Evolutionary conservation across 2,888 invertebrate species (phyloP).

Genomic region (Hymenopus coronatus): DNA sequence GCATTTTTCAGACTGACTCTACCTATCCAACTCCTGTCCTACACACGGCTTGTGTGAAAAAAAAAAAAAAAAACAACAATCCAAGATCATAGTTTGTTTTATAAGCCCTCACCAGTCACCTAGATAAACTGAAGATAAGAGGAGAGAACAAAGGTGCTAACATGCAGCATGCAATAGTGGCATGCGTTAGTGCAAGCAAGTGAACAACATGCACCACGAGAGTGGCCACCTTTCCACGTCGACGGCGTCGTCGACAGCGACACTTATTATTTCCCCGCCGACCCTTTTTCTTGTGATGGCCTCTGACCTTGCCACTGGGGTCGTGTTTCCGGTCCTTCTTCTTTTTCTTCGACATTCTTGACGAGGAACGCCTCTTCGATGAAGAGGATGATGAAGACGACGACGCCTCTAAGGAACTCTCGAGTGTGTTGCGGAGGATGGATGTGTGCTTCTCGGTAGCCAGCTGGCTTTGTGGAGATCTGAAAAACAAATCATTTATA

Average conservation of each 20-base stretch:
- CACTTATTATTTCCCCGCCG: constrained; percentile 22
- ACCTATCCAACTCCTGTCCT: no score
- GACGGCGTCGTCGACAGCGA: constrained; percentile 16
- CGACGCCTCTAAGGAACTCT: not conserved
- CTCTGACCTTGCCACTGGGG: constrained; percentile 13
- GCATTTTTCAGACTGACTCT: no score
- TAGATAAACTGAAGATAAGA: no score
- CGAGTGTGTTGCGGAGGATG: not conserved
- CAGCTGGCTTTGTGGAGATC: not conserved
- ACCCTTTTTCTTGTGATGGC: constrained; percentile 17
- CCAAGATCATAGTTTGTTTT: no score
- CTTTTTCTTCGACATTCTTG: not conserved
- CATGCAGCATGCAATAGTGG: no score
- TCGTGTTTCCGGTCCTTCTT: not conserved
- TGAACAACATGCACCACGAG: not conserved
- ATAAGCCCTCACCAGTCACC: no score
- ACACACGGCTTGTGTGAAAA: no score
- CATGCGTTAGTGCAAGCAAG: not conserved
- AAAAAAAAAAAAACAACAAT: no score
- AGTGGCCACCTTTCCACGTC: constrained; percentile 23
- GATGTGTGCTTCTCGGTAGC: not conserved
- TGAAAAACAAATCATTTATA: not conserved
- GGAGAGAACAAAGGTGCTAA: no score
- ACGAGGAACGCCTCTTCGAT: not conserved
- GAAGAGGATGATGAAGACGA: not conserved